Conservation (phyloP, 2,888 invertebrate genomes). For the Drepana falcataria region DNA sequence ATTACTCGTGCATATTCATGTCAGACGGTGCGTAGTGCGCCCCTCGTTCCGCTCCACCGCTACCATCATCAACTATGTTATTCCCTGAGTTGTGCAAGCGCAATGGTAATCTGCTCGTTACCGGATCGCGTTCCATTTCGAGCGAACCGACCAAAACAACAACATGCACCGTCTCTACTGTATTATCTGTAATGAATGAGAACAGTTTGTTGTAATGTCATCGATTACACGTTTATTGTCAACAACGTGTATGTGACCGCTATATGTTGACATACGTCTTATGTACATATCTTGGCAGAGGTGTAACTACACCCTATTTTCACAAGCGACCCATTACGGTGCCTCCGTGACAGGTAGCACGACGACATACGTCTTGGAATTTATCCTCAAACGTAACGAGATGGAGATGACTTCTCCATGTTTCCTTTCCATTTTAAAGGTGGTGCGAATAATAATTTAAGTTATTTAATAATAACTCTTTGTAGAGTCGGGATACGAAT, state of each 20-base stretch:
- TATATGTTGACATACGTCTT: too few relatives aligned
- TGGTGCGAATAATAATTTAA: too few relatives aligned
- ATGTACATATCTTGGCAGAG: too few relatives aligned
- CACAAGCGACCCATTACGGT: too few relatives aligned
- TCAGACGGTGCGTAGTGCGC: constrained; percentile 19
- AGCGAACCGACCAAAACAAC: constrained; percentile 28
- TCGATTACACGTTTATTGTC: constrained; percentile 36
- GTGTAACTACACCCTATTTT: too few relatives aligned
- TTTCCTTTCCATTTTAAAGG: too few relatives aligned
- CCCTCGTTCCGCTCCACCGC: constrained; percentile 11
- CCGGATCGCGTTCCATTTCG: constrained; percentile 25
- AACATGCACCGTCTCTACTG: constrained; percentile 28
- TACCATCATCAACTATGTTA: constrained; percentile 15
- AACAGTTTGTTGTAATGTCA: constrained; percentile 27
- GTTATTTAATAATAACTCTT: too few relatives aligned
- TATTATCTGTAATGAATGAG: constrained; percentile 45
- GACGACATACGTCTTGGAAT: too few relatives aligned
- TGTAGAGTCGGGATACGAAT: too few relatives aligned
- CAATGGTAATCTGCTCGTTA: constrained; percentile 20
- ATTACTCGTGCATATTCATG: constrained; percentile 45
- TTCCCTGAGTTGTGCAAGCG: constrained; percentile 27
- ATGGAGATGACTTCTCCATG: too few relatives aligned
- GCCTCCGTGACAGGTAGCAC: too few relatives aligned
- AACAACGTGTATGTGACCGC: constrained; percentile 10
- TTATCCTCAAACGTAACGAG: too few relatives aligned